phyloP scores from a whole-genome alignment of 2,888 invertebrate species.

The Apamea sordens region DNA sequence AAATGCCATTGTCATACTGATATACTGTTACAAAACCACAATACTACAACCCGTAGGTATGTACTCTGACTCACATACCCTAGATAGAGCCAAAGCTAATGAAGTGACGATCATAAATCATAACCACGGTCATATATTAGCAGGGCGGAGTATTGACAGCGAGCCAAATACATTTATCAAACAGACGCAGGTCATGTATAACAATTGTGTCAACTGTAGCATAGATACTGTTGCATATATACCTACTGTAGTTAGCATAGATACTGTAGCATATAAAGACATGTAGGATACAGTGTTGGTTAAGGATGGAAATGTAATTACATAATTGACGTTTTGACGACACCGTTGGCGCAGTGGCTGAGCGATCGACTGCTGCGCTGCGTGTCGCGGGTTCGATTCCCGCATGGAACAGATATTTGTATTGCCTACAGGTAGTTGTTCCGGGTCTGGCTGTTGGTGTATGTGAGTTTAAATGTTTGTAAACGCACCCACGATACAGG shows the following conservation, averaged over 20 bases:
- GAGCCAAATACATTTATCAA: slow-evolving; percentile 72
- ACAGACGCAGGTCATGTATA: slow-evolving; percentile 53
- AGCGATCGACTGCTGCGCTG: too few relatives aligned
- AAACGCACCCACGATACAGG: too few relatives aligned
- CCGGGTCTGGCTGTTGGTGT: too few relatives aligned
- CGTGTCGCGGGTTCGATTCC: too few relatives aligned
- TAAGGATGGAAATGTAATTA: neutral
- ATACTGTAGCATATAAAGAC: neutral
- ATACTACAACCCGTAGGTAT: neutral
- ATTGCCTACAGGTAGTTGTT: too few relatives aligned
- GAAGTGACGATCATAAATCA: slow-evolving; percentile 84
- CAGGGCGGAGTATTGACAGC: slow-evolving; percentile 78
- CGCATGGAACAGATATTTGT: too few relatives aligned
- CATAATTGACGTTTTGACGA: too few relatives aligned
- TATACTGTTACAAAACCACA: neutral
- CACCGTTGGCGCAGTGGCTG: too few relatives aligned
- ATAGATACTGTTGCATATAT: neutral
- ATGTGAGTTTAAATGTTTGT: too few relatives aligned
- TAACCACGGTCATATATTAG: slow-evolving; percentile 72
- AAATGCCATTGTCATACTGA: neutral
- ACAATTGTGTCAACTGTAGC: slow-evolving; percentile 32
- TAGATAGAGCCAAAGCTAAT: slow-evolving; percentile 71
- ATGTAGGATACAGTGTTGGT: neutral
- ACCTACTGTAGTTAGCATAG: neutral
- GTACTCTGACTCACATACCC: neutral